Base-by-base conservation (phyloP, 2,888 invertebrate species). In the Tetanocera ferruginea region DNA sequence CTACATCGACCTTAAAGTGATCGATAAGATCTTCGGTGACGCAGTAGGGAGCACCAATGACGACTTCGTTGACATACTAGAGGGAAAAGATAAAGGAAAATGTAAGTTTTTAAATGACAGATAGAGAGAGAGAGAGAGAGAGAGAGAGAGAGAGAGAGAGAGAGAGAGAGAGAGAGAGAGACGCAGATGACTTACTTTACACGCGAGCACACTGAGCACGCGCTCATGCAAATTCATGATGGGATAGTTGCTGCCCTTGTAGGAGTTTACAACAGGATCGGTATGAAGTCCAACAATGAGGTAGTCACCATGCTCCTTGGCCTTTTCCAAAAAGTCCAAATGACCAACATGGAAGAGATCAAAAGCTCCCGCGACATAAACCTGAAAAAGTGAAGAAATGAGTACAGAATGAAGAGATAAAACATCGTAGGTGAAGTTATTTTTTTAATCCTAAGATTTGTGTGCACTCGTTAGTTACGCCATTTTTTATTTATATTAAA, bases 221-320 rank as follows among this genome's bases (percentile, higher is more conserved):
- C 99, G 92, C 90, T 99, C 99, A 89, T 99, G 98, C 70, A 99
- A 92, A 91, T 98, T 99, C 99, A 99, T 99, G 82, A 99, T 99
- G 3, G 99, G 99, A 89, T 97, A 98, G 91, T 99, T 99, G 84
- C 95, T 94, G 77, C 96, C 95, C 89, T 97, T 97, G 90, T 97
- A 97, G 37, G 94, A 92, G 90, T 97, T 97, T 8, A 97, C 97
- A 72, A 94, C 95, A 11, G 96, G 95, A 91, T 98, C 98, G 3
- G 98, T 97, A 89, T 99, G 98, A 8, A 99, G 92, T 4, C 99
- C 99, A 23, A 96, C 96, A 84, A 99, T 98, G 6, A 99, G 91
- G 90, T 97, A 99, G 90, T 99, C 98, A 6, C 99, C 99, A 83
- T 95, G 92, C 82, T 93, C 91, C 83, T 95, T 93, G 1, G 98